Percentiles rank a stretch among this genome's conserved stretches.
Evolutionary conservation across 2,113 vertebrate species (phyloP).

Genomic region (Antechinus flavipes): DNA sequence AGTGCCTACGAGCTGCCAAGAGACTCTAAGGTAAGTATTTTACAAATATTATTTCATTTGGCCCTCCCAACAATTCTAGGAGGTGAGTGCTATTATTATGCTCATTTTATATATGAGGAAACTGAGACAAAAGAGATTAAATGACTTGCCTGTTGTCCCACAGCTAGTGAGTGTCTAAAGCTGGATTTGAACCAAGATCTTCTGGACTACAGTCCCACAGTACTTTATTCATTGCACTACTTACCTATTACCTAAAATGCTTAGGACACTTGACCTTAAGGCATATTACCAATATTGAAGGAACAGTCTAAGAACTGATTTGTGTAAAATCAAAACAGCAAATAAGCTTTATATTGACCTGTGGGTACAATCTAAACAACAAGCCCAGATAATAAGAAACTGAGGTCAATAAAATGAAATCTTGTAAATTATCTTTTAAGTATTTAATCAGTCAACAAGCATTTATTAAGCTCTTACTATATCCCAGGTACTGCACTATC

Average conservation of each 20-base stretch:
- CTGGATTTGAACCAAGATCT: neutral
- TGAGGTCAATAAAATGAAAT: slow-evolving; percentile 37
- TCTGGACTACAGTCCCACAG: neutral
- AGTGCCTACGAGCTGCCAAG: neutral
- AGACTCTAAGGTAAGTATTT: neutral
- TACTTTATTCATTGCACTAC: neutral
- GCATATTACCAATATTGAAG: slow-evolving; percentile 24
- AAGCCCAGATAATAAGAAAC: slow-evolving; percentile 27
- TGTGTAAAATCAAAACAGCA: slow-evolving; percentile 44
- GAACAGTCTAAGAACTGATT: slow-evolving; percentile 30
- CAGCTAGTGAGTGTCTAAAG: neutral
- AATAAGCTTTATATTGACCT: slow-evolving; percentile 23
- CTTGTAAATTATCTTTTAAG: slow-evolving; percentile 12
- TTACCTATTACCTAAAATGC: slow-evolving; percentile 38
- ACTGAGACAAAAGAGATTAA: neutral
- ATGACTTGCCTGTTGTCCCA: neutral
- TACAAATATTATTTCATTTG: neutral
- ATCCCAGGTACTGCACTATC: neutral
- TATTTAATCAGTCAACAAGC: neutral
- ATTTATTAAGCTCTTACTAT: neutral
- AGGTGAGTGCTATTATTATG: neutral
- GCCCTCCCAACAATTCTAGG: neutral
- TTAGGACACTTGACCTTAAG: slow-evolving; percentile 46
- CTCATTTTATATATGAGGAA: neutral
- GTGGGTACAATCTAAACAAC: slow-evolving; percentile 21